A percentile compares a stretch with the other conserved stretches of the same genome.
Conservation (phyloP, 2,113 vertebrate genomes). For the Benitochromis conjunctus region DNA sequence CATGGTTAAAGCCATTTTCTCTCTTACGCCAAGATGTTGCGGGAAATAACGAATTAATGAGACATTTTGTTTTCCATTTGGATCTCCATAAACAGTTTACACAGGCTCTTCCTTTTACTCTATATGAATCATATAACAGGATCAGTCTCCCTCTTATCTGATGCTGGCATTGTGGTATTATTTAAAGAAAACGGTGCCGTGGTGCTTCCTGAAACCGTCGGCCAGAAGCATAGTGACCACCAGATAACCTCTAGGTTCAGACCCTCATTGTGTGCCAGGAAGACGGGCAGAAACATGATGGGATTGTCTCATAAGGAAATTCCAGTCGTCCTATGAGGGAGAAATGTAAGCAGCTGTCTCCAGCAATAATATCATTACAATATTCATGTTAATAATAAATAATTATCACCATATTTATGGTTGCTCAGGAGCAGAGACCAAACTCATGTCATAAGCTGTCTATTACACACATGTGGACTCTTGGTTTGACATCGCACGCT, state of each 20-base stretch:
- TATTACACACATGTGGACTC: background rate
- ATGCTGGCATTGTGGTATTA: conserved; percentile 68
- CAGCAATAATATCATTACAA: background rate
- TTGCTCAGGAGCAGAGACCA: background rate
- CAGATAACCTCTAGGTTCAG: conserved; percentile 55
- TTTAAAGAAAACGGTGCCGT: conserved; percentile 65
- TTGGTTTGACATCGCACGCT: background rate
- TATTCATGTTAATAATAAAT: background rate
- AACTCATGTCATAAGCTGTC: background rate
- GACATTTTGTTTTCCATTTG: conserved; percentile 12
- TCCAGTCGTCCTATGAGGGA: conserved; percentile 14
- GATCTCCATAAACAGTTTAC: conserved; percentile 55
- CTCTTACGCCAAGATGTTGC: background rate
- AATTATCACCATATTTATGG: background rate
- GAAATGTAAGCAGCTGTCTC: background rate
- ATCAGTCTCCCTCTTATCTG: conserved; percentile 64
- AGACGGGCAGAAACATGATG: conserved; percentile 7
- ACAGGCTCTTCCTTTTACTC: conserved; percentile 42
- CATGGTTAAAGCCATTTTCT: background rate
- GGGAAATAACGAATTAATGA: conserved; percentile 16
- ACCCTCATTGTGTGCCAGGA: conserved; percentile 41
- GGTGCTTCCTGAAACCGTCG: conserved; percentile 58
- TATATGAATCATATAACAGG: conserved; percentile 62
- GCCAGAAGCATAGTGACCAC: conserved; percentile 55
- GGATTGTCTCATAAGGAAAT: background rate